phyloP scores from a whole-genome alignment of 2,888 invertebrate species.

The Megamerina dolium region DNA sequence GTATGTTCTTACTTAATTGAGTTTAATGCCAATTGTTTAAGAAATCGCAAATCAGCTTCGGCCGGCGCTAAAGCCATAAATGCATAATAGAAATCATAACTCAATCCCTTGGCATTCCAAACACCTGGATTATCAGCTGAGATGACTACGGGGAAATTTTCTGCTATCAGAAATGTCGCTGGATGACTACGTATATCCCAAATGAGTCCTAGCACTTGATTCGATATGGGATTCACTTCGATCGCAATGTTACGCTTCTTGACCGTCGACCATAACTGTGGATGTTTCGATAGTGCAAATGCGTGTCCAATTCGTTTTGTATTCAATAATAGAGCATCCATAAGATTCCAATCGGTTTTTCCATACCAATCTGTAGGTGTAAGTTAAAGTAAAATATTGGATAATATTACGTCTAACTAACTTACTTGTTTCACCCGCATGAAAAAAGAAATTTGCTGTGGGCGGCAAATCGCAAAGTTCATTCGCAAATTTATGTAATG shows the following conservation, averaged over 20 bases:
- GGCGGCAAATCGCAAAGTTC: slow-evolving; percentile 47
- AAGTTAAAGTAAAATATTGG: neutral
- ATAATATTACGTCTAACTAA: neutral
- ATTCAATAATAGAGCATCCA: slow-evolving; percentile 52
- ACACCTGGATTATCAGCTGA: slow-evolving; percentile 60
- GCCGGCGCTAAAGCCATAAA: slow-evolving; percentile 61
- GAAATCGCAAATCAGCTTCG: slow-evolving; percentile 55
- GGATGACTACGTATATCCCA: slow-evolving; percentile 62
- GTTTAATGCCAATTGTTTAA: slow-evolving; percentile 61
- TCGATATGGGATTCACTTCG: slow-evolving; percentile 48
- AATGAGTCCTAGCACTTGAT: slow-evolving; percentile 52
- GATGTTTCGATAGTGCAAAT: slow-evolving; percentile 46
- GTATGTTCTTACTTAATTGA: slow-evolving; percentile 52
- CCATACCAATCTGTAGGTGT: slow-evolving; percentile 52
- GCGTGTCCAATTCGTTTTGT: slow-evolving; percentile 48
- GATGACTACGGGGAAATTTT: slow-evolving; percentile 57
- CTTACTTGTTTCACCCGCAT: slow-evolving; percentile 61
- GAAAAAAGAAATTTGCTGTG: slow-evolving; percentile 56
- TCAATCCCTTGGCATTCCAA: slow-evolving; percentile 58
- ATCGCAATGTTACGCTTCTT: slow-evolving; percentile 47
- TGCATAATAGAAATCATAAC: slow-evolving; percentile 62
- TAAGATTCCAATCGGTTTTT: slow-evolving; percentile 56
- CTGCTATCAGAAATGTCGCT: slow-evolving; percentile 53
- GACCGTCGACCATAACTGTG: slow-evolving; percentile 46
- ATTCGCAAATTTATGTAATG: slow-evolving; percentile 52